phyloP scores from a whole-genome alignment of 2,888 invertebrate species.

The Melanostoma scalare region DNA sequence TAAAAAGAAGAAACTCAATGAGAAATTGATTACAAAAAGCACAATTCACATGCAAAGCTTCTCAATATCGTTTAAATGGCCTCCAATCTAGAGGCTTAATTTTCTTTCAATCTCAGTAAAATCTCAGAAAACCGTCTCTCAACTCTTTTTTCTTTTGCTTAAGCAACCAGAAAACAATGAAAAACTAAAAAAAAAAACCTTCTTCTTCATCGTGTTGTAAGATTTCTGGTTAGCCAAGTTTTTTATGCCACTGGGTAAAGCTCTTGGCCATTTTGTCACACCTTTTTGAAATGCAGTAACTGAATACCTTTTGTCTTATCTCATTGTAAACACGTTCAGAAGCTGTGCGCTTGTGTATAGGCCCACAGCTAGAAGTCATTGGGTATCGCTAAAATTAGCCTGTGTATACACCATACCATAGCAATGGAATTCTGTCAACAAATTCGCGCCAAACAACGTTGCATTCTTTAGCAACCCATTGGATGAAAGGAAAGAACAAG shows the following conservation, averaged over 20 bases:
- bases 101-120: too few relatives aligned
- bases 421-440: constrained; percentile 60
- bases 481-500: constrained; percentile 24
- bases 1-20: too few relatives aligned
- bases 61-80: too few relatives aligned
- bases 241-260: constrained; percentile 32
- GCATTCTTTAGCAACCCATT: constrained; percentile 41
- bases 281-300: constrained; percentile 25
- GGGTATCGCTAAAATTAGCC: constrained; percentile 40
- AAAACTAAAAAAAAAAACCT: constrained; percentile 13
- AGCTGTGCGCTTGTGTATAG: constrained; percentile 36
- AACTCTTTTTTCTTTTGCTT: not conserved
- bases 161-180: not conserved
- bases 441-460: constrained; percentile 54
- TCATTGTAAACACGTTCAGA: constrained; percentile 49
- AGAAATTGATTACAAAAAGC: too few relatives aligned
- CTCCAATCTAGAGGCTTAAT: too few relatives aligned
- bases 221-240: constrained; percentile 38
- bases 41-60: too few relatives aligned
- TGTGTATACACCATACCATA: constrained; percentile 13
- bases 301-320: constrained; percentile 49
- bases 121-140: too few relatives aligned
- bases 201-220: not conserved
- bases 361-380: constrained; percentile 45
- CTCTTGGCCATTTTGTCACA: constrained; percentile 52